Conservation (phyloP, 2,888 invertebrate genomes). For the Brassicogethes aeneus region DNA sequence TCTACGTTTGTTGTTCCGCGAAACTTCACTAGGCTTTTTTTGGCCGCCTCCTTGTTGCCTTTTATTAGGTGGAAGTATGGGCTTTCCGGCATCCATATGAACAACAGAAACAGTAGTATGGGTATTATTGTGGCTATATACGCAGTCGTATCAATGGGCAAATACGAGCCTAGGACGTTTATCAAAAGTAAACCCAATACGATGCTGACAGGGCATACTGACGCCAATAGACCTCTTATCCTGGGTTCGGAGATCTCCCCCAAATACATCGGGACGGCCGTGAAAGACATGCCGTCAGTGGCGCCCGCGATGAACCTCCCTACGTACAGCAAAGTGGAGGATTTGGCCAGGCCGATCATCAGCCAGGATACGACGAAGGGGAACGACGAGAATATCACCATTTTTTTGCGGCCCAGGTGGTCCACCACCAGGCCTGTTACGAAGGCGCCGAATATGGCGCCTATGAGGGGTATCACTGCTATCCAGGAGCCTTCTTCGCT, state of each 20-base stretch:
- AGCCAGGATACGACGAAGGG: slow-evolving; percentile 57
- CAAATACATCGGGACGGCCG: slow-evolving; percentile 49
- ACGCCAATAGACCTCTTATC: slow-evolving; percentile 50
- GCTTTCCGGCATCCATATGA: slow-evolving; percentile 50
- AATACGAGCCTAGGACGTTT: slow-evolving; percentile 40
- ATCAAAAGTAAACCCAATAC: slow-evolving; percentile 47
- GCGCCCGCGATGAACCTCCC: slow-evolving; percentile 50
- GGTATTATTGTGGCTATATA: slow-evolving; percentile 42
- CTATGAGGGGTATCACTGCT: slow-evolving; percentile 56
- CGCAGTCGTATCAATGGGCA: slow-evolving; percentile 44
- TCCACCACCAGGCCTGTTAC: slow-evolving; percentile 57
- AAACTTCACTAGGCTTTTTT: slow-evolving; percentile 40
- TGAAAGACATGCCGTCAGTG: slow-evolving; percentile 41
- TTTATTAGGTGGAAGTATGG: slow-evolving; percentile 44
- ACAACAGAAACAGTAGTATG: slow-evolving; percentile 39
- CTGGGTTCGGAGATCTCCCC: slow-evolving; percentile 51
- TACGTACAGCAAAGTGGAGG: slow-evolving; percentile 47
- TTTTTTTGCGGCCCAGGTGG: slow-evolving; percentile 54
- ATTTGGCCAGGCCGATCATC: slow-evolving; percentile 50
- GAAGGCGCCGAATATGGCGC: slow-evolving; percentile 53
- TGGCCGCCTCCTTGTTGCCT: slow-evolving; percentile 40
- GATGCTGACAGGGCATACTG: slow-evolving; percentile 49
- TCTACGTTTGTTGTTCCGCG: slow-evolving; percentile 44
- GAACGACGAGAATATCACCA: slow-evolving; percentile 51
- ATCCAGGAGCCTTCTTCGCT: slow-evolving; percentile 51